phyloP scores from a whole-genome alignment of 2,113 vertebrate species.

The Poecile atricapillus region DNA sequence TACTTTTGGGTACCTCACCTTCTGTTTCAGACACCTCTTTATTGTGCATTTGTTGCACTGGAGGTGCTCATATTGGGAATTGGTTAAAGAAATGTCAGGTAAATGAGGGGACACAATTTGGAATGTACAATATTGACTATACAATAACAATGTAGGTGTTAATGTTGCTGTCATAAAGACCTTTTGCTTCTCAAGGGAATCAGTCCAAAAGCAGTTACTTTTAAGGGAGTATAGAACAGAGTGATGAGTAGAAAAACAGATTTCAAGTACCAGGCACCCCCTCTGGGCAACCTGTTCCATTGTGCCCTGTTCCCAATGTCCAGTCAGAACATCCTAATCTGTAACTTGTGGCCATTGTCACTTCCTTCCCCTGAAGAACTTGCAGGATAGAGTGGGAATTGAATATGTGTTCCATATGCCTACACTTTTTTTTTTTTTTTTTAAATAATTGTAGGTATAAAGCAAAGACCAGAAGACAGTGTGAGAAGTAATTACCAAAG shows the following conservation, averaged over 20 bases:
- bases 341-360: neutral
- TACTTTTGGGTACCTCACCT: neutral
- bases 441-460: neutral
- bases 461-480: neutral
- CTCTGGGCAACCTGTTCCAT: neutral
- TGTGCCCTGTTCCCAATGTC: neutral
- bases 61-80: neutral
- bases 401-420: neutral
- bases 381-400: neutral
- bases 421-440: neutral
- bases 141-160: neutral
- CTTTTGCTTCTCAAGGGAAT: neutral
- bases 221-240: neutral
- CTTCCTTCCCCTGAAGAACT: neutral
- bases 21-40: neutral
- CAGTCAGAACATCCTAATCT: neutral
- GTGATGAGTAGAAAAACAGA: neutral
- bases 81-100: neutral
- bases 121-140: neutral
- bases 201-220: neutral
- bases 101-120: neutral
- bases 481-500: neutral
- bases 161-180: neutral
- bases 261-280: neutral
- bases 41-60: neutral